phyloP scores from a whole-genome alignment of 2,888 invertebrate genomes.

The Brachyptera risi region DNA sequence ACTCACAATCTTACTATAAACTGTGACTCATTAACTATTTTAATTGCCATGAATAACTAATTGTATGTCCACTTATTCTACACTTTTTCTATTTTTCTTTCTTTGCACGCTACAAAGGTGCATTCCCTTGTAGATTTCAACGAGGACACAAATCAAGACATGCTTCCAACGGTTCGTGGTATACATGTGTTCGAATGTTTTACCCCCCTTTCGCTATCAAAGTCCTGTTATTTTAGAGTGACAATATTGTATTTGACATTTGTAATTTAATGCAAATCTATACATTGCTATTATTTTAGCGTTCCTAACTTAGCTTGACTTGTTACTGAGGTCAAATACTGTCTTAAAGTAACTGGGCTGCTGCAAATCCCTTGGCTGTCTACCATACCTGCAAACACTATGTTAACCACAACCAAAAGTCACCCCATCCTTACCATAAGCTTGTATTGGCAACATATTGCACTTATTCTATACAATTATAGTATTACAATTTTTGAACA shows the following conservation, averaged over 20 bases:
- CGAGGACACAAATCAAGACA: slow-evolving; percentile 83
- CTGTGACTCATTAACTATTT: no score
- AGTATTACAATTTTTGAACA: no score
- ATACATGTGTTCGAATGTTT: slow-evolving; percentile 18
- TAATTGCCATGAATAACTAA: not conserved
- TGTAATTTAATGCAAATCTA: no score
- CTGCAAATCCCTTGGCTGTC: not conserved
- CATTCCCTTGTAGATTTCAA: slow-evolving; percentile 87
- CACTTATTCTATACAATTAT: no score
- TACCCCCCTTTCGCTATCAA: not conserved
- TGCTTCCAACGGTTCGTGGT: slow-evolving; percentile 74
- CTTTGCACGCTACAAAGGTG: slow-evolving; percentile 52
- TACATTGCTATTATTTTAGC: no score
- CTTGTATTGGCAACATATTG: no score
- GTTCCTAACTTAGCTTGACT: no score
- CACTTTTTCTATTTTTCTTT: slow-evolving; percentile 27
- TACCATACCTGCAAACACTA: no score
- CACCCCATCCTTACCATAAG: no score
- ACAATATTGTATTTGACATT: not conserved
- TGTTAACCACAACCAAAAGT: no score
- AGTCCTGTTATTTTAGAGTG: not conserved
- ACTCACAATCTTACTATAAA: no score
- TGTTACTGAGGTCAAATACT: no score
- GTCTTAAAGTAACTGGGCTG: not conserved
- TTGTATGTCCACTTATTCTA: not conserved